These are phyloP conservation scores for Poecilia velifera DNA, from an alignment of 2,797 vertebrate genomes.

Conservation along the genomic window DNA sequence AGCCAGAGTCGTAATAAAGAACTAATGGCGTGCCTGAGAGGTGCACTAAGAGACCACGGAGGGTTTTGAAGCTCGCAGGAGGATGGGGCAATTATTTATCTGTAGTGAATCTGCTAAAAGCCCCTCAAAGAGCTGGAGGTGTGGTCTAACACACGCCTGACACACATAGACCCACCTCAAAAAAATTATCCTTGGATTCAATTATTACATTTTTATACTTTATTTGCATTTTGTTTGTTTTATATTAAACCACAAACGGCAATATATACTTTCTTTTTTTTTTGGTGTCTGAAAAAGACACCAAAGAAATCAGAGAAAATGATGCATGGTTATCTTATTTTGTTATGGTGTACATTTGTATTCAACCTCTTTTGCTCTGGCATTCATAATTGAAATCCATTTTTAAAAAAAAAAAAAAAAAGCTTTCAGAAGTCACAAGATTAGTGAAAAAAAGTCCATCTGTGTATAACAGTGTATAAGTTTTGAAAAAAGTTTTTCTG, in stretches of 20 bases:
- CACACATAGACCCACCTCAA: background rate
- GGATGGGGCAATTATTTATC: constrained; percentile 31
- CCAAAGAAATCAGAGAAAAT: background rate
- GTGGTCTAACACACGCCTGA: constrained; percentile 50
- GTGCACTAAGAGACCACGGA: background rate
- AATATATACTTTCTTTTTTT: background rate
- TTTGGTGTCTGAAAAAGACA: background rate
- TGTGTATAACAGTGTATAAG: background rate
- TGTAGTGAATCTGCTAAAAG: constrained; percentile 32
- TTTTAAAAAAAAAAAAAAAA: background rate
- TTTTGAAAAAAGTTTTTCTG: background rate
- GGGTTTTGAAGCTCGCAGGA: constrained; percentile 23
- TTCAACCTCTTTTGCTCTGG: background rate
- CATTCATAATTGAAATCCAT: background rate
- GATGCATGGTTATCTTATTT: background rate
- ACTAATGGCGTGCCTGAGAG: constrained; percentile 50
- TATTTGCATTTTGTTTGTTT: background rate
- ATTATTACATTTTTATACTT: background rate
- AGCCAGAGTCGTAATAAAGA: background rate
- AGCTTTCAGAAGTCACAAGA: background rate
- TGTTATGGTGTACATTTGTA: background rate
- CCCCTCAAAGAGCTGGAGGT: constrained; percentile 44
- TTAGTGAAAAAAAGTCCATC: background rate
- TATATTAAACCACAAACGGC: background rate
- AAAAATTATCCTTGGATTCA: background rate